These are phyloP conservation scores for Vimba vimba DNA, from an alignment of 2,113 vertebrate genomes.

Conservation along the genomic window DNA sequence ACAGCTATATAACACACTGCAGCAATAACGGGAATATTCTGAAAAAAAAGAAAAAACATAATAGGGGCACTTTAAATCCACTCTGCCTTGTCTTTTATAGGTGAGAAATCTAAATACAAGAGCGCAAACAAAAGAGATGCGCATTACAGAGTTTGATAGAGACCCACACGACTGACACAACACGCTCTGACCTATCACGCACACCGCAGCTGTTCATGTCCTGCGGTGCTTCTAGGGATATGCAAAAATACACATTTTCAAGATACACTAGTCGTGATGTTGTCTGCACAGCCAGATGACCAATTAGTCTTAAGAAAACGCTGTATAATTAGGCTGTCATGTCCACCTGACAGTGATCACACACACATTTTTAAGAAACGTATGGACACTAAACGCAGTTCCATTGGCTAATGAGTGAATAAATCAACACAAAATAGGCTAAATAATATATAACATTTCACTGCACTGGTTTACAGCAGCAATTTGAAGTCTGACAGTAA, in stretches of 20 bases:
- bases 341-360: conserved; percentile 5
- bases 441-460: not conserved
- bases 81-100: not conserved
- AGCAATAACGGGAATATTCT: too few relatives aligned
- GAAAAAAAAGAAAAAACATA: too few relatives aligned
- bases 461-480: not conserved
- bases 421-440: not conserved
- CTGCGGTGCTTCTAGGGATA: not conserved
- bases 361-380: too few relatives aligned
- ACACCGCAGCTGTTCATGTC: not conserved
- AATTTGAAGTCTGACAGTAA: conserved; percentile 2
- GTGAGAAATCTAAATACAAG: not conserved
- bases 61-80: not conserved
- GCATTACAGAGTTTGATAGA: not conserved
- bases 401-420: not conserved
- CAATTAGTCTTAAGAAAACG: not conserved
- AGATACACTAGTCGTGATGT: not conserved
- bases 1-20: too few relatives aligned
- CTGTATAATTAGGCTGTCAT: conserved; percentile 19
- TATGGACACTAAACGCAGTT: not conserved
- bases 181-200: conserved; percentile 9
- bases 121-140: not conserved
- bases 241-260: not conserved
- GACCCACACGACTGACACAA: not conserved
- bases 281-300: conserved; percentile 17